Evolutionary conservation across 2,888 invertebrate species (phyloP).

Genomic region (Osmoderma eremita): DNA sequence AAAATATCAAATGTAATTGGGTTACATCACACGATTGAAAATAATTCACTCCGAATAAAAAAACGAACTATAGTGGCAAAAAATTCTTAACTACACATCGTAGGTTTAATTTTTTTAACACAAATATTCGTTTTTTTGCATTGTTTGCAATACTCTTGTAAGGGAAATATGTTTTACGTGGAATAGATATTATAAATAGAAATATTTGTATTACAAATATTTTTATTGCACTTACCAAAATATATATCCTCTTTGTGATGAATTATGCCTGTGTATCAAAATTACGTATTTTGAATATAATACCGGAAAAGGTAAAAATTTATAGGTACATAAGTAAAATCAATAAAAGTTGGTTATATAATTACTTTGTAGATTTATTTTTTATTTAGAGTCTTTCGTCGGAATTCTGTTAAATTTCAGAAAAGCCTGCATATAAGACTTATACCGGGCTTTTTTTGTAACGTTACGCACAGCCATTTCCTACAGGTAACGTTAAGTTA

Average conservation of each 20-base stretch:
- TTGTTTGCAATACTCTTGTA: constrained; percentile 31
- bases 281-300: constrained; percentile 25
- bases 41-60: no score
- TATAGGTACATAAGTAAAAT: constrained; percentile 10
- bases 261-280: constrained; percentile 29
- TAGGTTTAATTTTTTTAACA: constrained; percentile 38
- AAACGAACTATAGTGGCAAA: background rate
- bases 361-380: constrained; percentile 5
- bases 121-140: constrained; percentile 32
- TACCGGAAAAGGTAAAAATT: constrained; percentile 8
- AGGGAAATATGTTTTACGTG: constrained; percentile 38
- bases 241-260: constrained; percentile 24
- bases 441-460: no score
- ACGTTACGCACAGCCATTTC: no score
- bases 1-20: no score
- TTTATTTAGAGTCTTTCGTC: no score
- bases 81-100: constrained; percentile 26
- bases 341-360: constrained; percentile 25
- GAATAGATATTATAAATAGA: constrained; percentile 42
- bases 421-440: no score
- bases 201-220: constrained; percentile 40
- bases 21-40: no score
- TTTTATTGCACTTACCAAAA: constrained; percentile 34
- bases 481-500: no score
- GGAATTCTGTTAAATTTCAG: no score